Percentiles rank a stretch among this genome's conserved stretches.
Evolutionary conservation across 1,140 invertebrate genomes (phyloP).

Genomic region (Sarcophaga peregrina): DNA sequence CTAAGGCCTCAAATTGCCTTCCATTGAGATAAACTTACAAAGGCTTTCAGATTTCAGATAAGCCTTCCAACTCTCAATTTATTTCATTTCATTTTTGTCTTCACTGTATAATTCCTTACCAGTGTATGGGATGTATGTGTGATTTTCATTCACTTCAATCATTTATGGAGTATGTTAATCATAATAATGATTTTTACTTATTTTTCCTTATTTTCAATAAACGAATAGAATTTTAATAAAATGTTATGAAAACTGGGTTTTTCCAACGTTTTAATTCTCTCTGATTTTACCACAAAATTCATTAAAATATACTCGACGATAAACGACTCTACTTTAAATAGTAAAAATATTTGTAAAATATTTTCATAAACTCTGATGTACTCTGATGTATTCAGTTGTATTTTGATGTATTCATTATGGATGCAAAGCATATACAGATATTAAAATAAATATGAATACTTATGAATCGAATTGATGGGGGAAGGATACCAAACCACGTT

Average conservation of each 20-base stretch:
- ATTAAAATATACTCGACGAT: not conserved
- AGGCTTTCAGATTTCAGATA: too few species aligned
- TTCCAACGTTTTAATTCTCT: not conserved
- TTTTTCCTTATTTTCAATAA: not conserved
- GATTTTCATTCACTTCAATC: not conserved
- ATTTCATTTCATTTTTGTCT: too few species aligned
- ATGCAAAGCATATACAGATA: not conserved
- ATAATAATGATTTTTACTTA: not conserved
- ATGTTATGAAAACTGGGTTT: not conserved
- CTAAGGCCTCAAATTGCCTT: too few species aligned
- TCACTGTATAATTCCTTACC: too few species aligned
- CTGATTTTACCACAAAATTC: not conserved
- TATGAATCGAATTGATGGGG: not conserved
- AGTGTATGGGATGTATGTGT: too few species aligned
- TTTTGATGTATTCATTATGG: not conserved
- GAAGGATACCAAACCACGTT: too few species aligned
- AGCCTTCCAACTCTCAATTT: too few species aligned
- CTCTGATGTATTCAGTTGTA: not conserved
- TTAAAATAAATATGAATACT: not conserved
- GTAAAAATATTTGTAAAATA: not conserved
- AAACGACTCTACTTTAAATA: not conserved
- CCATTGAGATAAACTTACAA: too few species aligned
- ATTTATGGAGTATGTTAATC: not conserved
- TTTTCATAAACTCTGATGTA: not conserved
- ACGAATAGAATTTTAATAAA: not conserved